phyloP scores from a whole-genome alignment of 2,888 invertebrate species.

The Stratiomys singularior region DNA sequence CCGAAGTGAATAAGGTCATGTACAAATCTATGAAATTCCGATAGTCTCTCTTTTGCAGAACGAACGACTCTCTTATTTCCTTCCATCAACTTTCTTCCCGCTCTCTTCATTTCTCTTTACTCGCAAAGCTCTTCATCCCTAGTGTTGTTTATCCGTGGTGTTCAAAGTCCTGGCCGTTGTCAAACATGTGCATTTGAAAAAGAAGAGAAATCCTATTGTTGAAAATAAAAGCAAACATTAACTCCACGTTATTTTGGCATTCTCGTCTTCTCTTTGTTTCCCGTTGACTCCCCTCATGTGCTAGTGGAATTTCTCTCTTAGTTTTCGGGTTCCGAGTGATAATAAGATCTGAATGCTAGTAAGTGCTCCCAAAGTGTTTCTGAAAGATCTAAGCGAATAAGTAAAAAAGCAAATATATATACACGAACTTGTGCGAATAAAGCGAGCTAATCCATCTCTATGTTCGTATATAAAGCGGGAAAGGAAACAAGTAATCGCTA shows the following conservation, averaged over 20 bases:
- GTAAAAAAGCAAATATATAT: background rate
- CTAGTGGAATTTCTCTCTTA: background rate
- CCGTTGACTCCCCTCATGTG: background rate
- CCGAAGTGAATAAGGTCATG: slow-evolving; percentile 45
- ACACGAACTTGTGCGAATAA: slow-evolving; percentile 5
- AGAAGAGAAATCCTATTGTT: background rate
- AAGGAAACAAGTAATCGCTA: background rate
- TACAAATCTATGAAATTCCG: slow-evolving; percentile 28
- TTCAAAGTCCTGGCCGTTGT: background rate
- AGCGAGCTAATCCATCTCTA: background rate
- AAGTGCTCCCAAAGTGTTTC: slow-evolving; percentile 33
- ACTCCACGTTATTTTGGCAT: background rate
- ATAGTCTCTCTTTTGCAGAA: slow-evolving; percentile 12
- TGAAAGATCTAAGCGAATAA: slow-evolving; percentile 24
- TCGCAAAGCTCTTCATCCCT: background rate
- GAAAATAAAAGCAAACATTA: background rate
- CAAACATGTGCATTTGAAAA: background rate
- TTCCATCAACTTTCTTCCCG: background rate
- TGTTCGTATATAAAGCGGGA: background rate
- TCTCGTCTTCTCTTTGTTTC: background rate
- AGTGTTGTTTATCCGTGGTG: background rate
- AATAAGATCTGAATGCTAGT: slow-evolving; percentile 18
- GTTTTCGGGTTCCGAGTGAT: slow-evolving; percentile 8
- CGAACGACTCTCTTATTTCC: slow-evolving; percentile 7
- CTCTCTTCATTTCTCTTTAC: background rate